A percentile compares a stretch with the other conserved stretches of the same genome.
Evolutionary conservation across 2,888 invertebrate species (phyloP).

Genomic region (Ornithoptera alexandrae): DNA sequence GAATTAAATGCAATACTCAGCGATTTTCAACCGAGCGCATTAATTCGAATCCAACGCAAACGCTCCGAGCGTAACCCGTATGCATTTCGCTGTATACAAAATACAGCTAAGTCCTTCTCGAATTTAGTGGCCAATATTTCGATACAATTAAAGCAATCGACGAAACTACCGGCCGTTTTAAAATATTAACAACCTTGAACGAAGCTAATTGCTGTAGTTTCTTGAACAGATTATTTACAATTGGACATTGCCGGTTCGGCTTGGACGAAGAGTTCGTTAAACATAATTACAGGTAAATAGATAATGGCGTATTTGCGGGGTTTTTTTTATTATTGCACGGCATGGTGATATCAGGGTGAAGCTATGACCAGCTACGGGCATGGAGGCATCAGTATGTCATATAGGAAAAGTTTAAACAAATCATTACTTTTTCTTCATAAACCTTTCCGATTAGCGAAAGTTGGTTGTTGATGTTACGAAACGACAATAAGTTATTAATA

Average conservation of each 20-base stretch:
- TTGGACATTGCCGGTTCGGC: not conserved
- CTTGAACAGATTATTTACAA: constrained; percentile 5
- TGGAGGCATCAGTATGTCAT: too few species aligned
- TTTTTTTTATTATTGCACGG: too few species aligned
- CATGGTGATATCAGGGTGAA: too few species aligned
- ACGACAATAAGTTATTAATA: too few species aligned
- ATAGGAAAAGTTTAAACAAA: too few species aligned
- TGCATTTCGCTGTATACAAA: not conserved
- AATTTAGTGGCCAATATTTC: not conserved
- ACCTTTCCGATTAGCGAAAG: too few species aligned
- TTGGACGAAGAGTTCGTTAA: not conserved
- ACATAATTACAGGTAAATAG: not conserved
- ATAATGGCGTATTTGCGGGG: not conserved
- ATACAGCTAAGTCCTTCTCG: not conserved
- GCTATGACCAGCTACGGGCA: too few species aligned
- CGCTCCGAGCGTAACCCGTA: not conserved
- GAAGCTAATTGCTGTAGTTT: not conserved
- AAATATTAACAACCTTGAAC: constrained; percentile 10
- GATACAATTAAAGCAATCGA: not conserved
- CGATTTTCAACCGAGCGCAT: constrained; percentile 15
- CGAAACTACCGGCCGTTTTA: not conserved
- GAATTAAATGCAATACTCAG: constrained; percentile 21
- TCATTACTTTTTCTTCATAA: too few species aligned
- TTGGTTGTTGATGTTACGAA: too few species aligned
- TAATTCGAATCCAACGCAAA: constrained; percentile 3